Evolutionary conservation across 1,140 invertebrate genomes (phyloP).

Genomic region (Lycorma delicatula): DNA sequence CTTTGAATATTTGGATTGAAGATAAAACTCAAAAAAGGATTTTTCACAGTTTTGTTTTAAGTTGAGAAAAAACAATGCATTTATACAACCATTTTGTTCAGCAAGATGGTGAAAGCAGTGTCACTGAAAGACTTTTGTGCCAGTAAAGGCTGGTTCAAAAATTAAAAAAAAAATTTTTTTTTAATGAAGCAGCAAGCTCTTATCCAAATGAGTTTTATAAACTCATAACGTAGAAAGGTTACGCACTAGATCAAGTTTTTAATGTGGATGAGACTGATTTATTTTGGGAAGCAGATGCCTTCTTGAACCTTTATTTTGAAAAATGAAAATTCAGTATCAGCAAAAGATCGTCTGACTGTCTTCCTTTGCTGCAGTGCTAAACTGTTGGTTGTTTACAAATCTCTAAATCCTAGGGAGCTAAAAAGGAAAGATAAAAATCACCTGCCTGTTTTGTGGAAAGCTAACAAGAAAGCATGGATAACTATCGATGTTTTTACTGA

Average conservation of each 20-base stretch:
- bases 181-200: not conserved
- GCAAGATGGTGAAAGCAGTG: not conserved
- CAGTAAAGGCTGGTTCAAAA: not conserved
- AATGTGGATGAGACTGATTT: not conserved
- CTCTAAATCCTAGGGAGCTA: slow-evolving; percentile 23
- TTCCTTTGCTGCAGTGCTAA: slow-evolving; percentile 29
- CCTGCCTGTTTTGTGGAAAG: slow-evolving; percentile 36
- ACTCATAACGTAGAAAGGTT: not conserved
- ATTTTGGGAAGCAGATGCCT: not conserved
- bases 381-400: slow-evolving; percentile 28
- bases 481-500: slow-evolving; percentile 33
- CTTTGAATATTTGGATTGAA: slow-evolving; percentile 1
- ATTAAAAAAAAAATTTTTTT: not conserved
- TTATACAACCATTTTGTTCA: not conserved
- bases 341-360: slow-evolving; percentile 30
- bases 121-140: not conserved
- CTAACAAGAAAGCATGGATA: slow-evolving; percentile 36
- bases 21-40: not conserved
- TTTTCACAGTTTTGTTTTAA: not conserved
- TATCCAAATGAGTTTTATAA: not conserved
- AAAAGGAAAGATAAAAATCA: slow-evolving; percentile 23
- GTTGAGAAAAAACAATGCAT: not conserved
- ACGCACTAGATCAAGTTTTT: not conserved
- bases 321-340: slow-evolving; percentile 15
- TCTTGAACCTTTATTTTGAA: not conserved